Percentiles rank a stretch among this genome's conserved stretches.
Evolutionary conservation across 2,797 vertebrate species (phyloP).

Genomic region (Echeneis naucrates): DNA sequence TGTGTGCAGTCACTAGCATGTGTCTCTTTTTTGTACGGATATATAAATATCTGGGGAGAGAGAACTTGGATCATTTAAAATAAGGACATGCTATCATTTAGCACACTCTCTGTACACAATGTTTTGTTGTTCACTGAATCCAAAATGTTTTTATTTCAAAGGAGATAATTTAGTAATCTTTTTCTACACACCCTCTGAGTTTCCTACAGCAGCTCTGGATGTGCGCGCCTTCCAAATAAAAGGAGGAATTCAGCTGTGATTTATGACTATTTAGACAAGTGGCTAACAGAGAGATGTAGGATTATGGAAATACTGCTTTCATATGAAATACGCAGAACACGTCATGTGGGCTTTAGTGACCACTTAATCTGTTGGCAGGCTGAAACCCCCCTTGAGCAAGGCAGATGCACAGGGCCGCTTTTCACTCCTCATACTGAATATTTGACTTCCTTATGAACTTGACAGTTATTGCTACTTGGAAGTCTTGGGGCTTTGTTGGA

Average conservation of each 20-base stretch:
- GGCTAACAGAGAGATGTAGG: slow-evolving; percentile 84
- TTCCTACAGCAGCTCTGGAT: slow-evolving; percentile 81
- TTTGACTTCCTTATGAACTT: slow-evolving; percentile 75
- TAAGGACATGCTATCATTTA: slow-evolving; percentile 13
- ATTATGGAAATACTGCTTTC: slow-evolving; percentile 82
- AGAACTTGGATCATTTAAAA: slow-evolving; percentile 22
- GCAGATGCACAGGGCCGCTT: slow-evolving; percentile 65
- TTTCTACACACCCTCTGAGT: slow-evolving; percentile 72
- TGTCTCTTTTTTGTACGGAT: no score
- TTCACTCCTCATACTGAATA: slow-evolving; percentile 73
- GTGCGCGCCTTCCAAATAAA: slow-evolving; percentile 77
- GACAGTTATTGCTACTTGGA: slow-evolving; percentile 66
- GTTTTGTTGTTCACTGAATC: slow-evolving; percentile 32
- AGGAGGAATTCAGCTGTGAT: slow-evolving; percentile 87
- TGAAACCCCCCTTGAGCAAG: slow-evolving; percentile 27
- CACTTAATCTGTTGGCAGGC: slow-evolving; percentile 81
- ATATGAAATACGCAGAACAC: slow-evolving; percentile 77
- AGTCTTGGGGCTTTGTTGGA: slow-evolving; percentile 37
- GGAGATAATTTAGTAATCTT: slow-evolving; percentile 31
- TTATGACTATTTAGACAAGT: slow-evolving; percentile 94
- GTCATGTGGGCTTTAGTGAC: slow-evolving; percentile 76
- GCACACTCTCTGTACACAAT: slow-evolving; percentile 4
- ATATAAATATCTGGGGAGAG: no score
- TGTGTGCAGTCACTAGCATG: slow-evolving; percentile 10
- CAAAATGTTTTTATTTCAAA: slow-evolving; percentile 13